Percentiles rank a stretch among this genome's conserved stretches.
phyloP scores from a whole-genome alignment of 2,113 vertebrate genomes.

The Dasyurus viverrinus region DNA sequence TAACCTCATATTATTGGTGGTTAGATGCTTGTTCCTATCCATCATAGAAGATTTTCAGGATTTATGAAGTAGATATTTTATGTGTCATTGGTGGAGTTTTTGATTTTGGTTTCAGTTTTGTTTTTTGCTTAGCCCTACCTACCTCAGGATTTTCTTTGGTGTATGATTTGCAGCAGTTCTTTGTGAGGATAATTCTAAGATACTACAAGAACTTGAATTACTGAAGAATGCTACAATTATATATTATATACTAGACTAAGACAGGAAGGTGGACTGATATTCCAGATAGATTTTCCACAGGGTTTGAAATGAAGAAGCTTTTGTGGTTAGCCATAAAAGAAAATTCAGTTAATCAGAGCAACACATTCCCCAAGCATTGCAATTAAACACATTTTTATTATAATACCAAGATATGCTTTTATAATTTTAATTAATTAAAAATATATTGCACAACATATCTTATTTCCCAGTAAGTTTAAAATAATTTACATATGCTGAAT shows the following conservation, averaged over 20 bases:
- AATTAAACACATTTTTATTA: conserved; percentile 3
- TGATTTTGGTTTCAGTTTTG: neutral
- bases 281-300: conserved; percentile 44
- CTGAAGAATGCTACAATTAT: conserved; percentile 36
- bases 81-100: conserved; percentile 17
- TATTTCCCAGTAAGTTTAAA: conserved; percentile 24
- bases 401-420: conserved; percentile 28
- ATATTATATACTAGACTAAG: conserved; percentile 8
- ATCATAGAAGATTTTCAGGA: conserved; percentile 48
- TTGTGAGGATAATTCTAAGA: neutral
- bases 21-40: conserved; percentile 32
- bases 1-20: neutral
- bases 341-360: conserved; percentile 36
- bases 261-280: neutral
- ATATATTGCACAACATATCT: conserved; percentile 17
- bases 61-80: conserved; percentile 11
- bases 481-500: conserved; percentile 26
- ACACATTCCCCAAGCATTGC: too few relatives aligned
- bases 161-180: conserved; percentile 8
- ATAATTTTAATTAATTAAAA: conserved; percentile 42
- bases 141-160: conserved; percentile 40
- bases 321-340: conserved; percentile 50
- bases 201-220: conserved; percentile 11
- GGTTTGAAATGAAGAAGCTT: conserved; percentile 44
- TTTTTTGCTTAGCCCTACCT: neutral